Base-by-base conservation (phyloP, 2,888 invertebrate genomes). In the Punctoribates punctum region DNA sequence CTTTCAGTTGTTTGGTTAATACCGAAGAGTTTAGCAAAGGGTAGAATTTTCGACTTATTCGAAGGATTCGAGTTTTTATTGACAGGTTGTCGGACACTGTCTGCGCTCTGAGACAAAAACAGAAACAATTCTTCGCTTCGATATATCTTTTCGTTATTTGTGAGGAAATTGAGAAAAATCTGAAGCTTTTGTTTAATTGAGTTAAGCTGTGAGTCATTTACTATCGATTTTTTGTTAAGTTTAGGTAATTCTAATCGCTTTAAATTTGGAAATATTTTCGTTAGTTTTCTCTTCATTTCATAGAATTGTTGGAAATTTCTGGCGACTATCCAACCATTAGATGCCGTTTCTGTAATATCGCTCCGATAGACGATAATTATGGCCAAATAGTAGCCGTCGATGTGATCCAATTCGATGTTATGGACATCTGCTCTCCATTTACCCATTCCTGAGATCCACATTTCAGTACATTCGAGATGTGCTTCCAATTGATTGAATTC, bases 61-160 rank as follows among this genome's bases (percentile, higher is more conserved):
- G 75, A 65, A 3, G 90, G 90, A 84, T 93, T 94, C 85, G 93
- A 93, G 78, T 91, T 91, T 81, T 90, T 88, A 62, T 90, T 90
- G 20, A 81, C 78, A 6, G 82, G 81, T 74, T 82, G 91, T 83
- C 93, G 93, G 79, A 94, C 86, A 84, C 92, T 92, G 83, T 94
- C 93, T 0, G 94, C 93, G 83, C 92, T 93, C 4, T 94, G 94
- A 83, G 93, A 93, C n/a, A 95, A 87, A 85, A 95, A 95, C 78
- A 92, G 89, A 83, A 94, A 95, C 79, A 95, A 87, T 74, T 92
- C 91, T 85, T 95, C 94, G 83, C 93, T 91, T 85, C 92, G 92
- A 84, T 92, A 92, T 80, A 94, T 86, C 81, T 90, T 88, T 79
- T 94, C 94, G 82, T 94, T 93, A 85, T 91, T 91, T 83, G 94